Conservation (phyloP, 1,140 invertebrate genomes). For the Neodiprion fabricii region DNA sequence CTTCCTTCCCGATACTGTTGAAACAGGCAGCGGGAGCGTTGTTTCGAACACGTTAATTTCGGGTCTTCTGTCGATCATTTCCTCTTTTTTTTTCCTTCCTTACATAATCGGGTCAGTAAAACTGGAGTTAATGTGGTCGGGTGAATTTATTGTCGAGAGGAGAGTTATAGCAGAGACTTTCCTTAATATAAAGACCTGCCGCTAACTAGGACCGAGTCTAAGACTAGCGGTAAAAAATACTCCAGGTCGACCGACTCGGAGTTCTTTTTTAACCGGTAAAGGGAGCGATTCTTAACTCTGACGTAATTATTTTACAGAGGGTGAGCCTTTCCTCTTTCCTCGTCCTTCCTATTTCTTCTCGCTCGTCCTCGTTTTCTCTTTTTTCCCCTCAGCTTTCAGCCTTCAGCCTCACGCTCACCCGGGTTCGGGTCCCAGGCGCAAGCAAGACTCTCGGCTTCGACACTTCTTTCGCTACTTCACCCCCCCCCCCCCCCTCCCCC, state of each 20-base stretch:
- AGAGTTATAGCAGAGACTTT: too few relatives aligned
- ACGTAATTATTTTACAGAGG: constrained; percentile 1
- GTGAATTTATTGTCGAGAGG: too few relatives aligned
- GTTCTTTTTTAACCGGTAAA: background rate
- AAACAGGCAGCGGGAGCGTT: too few relatives aligned
- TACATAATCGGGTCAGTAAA: too few relatives aligned
- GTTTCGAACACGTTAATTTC: too few relatives aligned
- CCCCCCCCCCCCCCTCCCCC: background rate
- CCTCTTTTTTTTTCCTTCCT: too few relatives aligned
- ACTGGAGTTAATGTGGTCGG: too few relatives aligned
- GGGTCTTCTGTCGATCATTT: too few relatives aligned
- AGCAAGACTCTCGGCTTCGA: background rate
- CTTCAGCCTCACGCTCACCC: background rate
- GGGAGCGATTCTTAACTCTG: constrained; percentile 3
- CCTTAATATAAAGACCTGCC: too few relatives aligned
- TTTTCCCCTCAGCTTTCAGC: background rate
- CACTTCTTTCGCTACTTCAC: background rate
- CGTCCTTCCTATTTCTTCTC: background rate
- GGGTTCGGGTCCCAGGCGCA: background rate
- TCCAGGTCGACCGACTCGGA: background rate
- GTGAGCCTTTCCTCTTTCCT: background rate
- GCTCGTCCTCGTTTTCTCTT: background rate
- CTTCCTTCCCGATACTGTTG: too few relatives aligned
- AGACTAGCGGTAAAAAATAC: background rate
- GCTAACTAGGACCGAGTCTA: too few relatives aligned